These are phyloP conservation scores for Dryobotodes eremita DNA, from an alignment of 2,888 invertebrate species.

Conservation along the genomic window DNA sequence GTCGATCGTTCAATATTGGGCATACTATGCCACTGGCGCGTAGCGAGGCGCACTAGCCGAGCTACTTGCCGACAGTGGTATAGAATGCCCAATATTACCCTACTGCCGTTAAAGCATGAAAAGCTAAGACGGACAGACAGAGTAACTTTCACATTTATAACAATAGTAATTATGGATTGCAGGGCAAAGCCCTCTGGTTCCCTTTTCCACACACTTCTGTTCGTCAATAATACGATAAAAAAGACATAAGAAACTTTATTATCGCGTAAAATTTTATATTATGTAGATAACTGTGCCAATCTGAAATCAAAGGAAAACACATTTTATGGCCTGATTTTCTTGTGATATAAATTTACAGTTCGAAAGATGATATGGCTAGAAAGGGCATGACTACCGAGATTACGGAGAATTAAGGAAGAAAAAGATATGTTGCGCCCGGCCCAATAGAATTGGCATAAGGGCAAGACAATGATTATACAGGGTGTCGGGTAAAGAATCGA, in stretches of 20 bases:
- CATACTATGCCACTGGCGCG: no score
- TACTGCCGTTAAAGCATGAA: neutral
- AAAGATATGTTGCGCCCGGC: no score
- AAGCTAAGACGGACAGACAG: neutral
- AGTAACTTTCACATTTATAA: neutral
- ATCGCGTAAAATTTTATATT: neutral
- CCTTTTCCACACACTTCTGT: neutral
- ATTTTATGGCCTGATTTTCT: slow-evolving; percentile 8
- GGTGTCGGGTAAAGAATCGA: no score
- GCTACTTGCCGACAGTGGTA: no score
- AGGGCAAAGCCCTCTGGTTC: neutral
- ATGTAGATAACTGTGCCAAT: neutral
- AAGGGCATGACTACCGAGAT: no score
- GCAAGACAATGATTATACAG: no score
- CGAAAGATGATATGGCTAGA: no score
- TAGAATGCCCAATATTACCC: no score
- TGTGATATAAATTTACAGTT: neutral
- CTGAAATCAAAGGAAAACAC: slow-evolving; percentile 4
- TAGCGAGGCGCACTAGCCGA: no score
- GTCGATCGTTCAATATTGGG: no score
- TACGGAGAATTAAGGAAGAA: no score
- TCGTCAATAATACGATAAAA: neutral
- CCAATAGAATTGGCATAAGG: no score
- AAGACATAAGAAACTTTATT: neutral
- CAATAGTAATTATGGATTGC: neutral